A percentile compares a stretch with the other conserved stretches of the same genome.
Evolutionary conservation across 37 sponge, comb jelly and placozoan genomes (phyloP).

Genomic region (Crambe crambe): DNA sequence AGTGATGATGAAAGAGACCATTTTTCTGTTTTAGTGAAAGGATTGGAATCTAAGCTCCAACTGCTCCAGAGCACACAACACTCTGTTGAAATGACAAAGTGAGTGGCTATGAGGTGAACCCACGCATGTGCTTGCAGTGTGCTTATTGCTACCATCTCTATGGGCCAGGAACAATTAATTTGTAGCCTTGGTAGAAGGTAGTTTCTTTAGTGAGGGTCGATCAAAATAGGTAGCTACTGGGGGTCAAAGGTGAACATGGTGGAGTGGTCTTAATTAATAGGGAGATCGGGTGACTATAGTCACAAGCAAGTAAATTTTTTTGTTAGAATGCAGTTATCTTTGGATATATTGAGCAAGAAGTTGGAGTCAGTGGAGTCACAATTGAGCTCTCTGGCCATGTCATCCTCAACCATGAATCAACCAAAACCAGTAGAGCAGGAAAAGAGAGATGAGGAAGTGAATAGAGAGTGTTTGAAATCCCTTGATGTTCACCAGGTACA

Average conservation of each 20-base stretch:
- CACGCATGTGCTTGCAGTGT: too few relatives aligned
- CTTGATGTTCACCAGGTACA: not conserved
- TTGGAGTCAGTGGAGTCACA: conserved; percentile 8
- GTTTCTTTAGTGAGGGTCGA: too few relatives aligned
- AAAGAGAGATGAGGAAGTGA: too few relatives aligned
- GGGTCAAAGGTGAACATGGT: too few relatives aligned
- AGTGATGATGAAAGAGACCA: not conserved
- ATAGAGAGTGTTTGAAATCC: not conserved
- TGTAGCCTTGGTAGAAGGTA: too few relatives aligned
- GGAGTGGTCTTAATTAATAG: too few relatives aligned
- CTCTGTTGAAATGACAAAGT: not conserved
- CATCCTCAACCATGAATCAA: not conserved
- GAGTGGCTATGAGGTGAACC: not conserved
- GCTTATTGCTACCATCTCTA: too few relatives aligned
- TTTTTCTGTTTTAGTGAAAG: not conserved
- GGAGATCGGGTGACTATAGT: too few relatives aligned
- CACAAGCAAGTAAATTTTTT: too few relatives aligned
- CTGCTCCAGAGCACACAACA: not conserved
- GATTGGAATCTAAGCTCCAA: not conserved
- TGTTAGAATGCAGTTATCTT: conserved; percentile 1
- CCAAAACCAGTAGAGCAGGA: not conserved
- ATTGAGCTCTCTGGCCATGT: not conserved
- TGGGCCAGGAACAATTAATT: too few relatives aligned
- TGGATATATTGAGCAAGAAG: conserved; percentile 1
- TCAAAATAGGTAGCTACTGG: too few relatives aligned